These are phyloP conservation scores for Dicranocentrus wangi DNA, from an alignment of 2,888 invertebrate species.

Conservation along the genomic window DNA sequence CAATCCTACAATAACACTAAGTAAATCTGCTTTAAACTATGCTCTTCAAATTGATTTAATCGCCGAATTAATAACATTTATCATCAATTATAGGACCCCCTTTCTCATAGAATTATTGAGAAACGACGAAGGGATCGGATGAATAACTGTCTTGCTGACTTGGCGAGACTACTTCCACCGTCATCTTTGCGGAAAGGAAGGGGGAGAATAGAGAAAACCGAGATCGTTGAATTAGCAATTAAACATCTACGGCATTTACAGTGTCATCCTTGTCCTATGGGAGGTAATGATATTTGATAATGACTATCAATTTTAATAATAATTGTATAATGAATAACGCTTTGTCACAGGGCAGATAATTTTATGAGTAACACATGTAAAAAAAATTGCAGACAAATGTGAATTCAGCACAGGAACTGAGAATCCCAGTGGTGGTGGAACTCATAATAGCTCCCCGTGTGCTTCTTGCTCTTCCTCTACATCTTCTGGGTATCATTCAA, in stretches of 20 bases:
- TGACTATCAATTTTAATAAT: background rate
- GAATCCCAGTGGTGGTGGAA: conserved; percentile 15
- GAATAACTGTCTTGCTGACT: conserved; percentile 96
- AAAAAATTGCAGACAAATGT: conserved; percentile 69
- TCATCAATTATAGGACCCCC: conserved; percentile 88
- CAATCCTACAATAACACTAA: no score
- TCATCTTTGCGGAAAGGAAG: conserved; percentile 95
- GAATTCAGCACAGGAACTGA: conserved; percentile 66
- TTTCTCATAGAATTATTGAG: conserved; percentile 98
- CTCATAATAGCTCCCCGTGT: conserved; percentile 18
- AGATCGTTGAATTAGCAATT: conserved; percentile 98
- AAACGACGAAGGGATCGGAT: conserved; percentile 95
- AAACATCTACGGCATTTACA: conserved; percentile 93
- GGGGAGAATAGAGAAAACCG: conserved; percentile 96
- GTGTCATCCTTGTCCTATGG: conserved; percentile 74
- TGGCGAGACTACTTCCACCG: conserved; percentile 93
- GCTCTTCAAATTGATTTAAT: no score
- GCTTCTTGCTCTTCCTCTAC: conserved; percentile 47
- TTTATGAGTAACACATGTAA: no score
- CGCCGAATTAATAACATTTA: no score
- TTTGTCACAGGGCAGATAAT: no score
- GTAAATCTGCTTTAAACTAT: no score
- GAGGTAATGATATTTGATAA: conserved; percentile 72
- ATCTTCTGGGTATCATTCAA: conserved; percentile 65
- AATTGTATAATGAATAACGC: background rate